phyloP scores from a whole-genome alignment of 1,140 invertebrate genomes.

The Sycophila sp. region DNA sequence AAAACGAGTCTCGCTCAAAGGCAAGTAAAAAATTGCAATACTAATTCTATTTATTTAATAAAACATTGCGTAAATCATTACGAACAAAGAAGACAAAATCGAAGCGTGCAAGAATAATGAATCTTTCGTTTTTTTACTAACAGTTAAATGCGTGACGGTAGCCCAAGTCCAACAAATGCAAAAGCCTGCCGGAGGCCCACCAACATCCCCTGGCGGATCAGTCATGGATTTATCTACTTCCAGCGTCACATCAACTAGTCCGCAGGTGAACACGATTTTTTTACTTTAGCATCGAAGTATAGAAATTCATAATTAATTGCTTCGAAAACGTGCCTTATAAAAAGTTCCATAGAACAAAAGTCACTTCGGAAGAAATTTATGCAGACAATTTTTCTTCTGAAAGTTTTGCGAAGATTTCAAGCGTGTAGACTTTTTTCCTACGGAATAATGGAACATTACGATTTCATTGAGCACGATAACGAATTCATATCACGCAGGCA shows the following conservation, averaged over 20 bases:
- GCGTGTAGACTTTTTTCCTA: no score
- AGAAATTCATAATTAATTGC: no score
- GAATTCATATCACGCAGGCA: not conserved
- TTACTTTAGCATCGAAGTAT: no score
- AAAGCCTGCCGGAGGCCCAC: slow-evolving; percentile 67
- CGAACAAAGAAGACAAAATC: not conserved
- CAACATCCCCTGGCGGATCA: slow-evolving; percentile 76
- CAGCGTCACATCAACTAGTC: slow-evolving; percentile 83
- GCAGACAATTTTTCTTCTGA: no score
- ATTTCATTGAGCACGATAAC: not conserved
- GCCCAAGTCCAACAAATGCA: slow-evolving; percentile 73
- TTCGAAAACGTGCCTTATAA: no score
- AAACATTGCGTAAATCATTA: no score
- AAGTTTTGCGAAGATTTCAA: no score
- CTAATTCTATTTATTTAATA: not conserved
- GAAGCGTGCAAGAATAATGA: no score
- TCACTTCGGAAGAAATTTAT: no score
- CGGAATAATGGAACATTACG: no score
- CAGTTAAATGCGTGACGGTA: slow-evolving; percentile 84
- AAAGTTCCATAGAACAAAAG: no score
- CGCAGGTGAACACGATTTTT: slow-evolving; percentile 71
- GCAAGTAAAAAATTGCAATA: slow-evolving; percentile 14
- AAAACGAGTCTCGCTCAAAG: slow-evolving; percentile 29
- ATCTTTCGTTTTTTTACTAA: slow-evolving; percentile 63
- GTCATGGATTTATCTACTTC: slow-evolving; percentile 89